Base-by-base conservation (phyloP, 2,888 invertebrate species). In the Orchesella flavescens region DNA sequence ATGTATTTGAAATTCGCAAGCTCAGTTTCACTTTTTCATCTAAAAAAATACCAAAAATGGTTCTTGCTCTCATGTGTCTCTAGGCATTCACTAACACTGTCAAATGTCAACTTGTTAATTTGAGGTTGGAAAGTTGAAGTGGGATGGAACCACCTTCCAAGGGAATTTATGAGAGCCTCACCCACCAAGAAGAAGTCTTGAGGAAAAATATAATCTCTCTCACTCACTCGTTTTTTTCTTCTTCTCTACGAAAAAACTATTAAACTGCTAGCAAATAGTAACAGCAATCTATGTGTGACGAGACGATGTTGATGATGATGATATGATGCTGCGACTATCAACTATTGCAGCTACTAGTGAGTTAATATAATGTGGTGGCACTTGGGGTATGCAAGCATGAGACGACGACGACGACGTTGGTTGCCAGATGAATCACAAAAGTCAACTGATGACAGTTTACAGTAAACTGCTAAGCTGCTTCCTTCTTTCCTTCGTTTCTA, bases 21-120 rank as follows among this genome's bases (percentile, higher is more conserved):
- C 61, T 78, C 78, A 78, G 61, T 69, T 71, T 76, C 68, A 65
- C 77, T 68, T 59, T 17, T 17, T 68, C 68, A 77, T 68, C 59
- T 61, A 68, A 65, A 79, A 74, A 79, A 63, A 72, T 79, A 65
- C 72, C 72, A 72, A 79, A 79, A 61, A 43, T 68, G 72, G 71
- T n/a, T 43, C n/a, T 57, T 73, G n/a, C 43, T 59, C 71, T 49
- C 55, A 44, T 44, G 44, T 71, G 21, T 24, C 61, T 24, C 49
- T 15, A 63, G 23, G 49, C 63, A 23, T 49, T 19, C 15, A 74
- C 23, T 66, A 34, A 65, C 49, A 23, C 66, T 80, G 80, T 73
- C 74, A 80, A 75, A 59, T 81, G 81, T 75, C 81, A 81, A 81
- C 81, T 75, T 74, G 73, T 75, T 73, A 81, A 81, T 81, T 75